Conservation (phyloP, 2,888 invertebrate genomes). For the Cylindroiulus punctatus region DNA sequence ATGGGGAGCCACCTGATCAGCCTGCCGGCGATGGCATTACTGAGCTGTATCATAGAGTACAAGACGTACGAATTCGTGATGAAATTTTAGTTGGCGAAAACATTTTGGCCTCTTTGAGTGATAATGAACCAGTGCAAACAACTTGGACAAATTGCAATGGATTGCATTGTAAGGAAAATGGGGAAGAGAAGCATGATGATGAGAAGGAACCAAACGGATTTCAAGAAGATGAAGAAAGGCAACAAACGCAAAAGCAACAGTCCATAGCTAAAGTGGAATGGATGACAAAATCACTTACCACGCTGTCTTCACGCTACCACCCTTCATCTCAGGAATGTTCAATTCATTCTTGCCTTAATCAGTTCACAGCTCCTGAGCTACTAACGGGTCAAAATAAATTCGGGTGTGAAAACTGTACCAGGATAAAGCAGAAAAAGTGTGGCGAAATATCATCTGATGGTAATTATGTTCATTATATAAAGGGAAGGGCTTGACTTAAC, state of each 20-base stretch:
- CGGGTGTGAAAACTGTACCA: constrained; percentile 83
- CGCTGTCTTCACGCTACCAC: constrained; percentile 71
- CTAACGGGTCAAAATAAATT: constrained; percentile 93
- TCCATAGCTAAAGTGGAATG: constrained; percentile 58
- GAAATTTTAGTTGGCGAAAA: neutral
- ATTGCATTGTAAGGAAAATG: neutral
- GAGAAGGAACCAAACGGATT: constrained; percentile 27
- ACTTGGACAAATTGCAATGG: neutral
- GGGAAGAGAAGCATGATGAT: constrained; percentile 29
- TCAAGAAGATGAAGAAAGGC: constrained; percentile 55
- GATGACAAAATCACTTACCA: constrained; percentile 61
- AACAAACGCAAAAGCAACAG: constrained; percentile 6
- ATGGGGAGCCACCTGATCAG: neutral
- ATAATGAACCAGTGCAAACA: neutral
- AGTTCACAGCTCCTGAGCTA: constrained; percentile 90
- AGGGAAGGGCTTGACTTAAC: too few relatives aligned
- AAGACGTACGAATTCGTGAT: constrained; percentile 39
- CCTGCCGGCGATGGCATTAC: neutral
- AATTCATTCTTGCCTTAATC: constrained; percentile 86
- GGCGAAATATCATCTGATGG: constrained; percentile 37
- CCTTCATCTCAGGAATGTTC: constrained; percentile 69
- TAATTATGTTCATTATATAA: neutral
- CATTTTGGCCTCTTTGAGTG: constrained; percentile 12
- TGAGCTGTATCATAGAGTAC: constrained; percentile 24
- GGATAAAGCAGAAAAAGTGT: constrained; percentile 57